Conservation (phyloP, 2,888 invertebrate species). For the Tetragnatha montana region DNA sequence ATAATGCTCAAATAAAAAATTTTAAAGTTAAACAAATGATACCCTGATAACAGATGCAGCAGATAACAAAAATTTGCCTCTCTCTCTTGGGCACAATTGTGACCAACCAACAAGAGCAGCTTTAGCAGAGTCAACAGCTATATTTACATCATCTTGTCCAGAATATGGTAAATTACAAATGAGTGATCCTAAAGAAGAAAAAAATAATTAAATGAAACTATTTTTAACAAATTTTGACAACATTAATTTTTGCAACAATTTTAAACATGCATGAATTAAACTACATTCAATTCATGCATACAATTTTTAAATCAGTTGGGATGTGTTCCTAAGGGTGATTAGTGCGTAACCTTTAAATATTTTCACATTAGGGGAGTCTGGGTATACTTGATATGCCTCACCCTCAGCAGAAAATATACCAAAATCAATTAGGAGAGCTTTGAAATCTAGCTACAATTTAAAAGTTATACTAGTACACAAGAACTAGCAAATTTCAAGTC, state of each 20-base stretch:
- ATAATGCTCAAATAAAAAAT: no score
- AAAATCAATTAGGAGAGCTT: no score
- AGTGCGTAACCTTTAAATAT: not conserved
- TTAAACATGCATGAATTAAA: no score
- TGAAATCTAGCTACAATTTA: no score
- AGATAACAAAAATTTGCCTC: constrained; percentile 77
- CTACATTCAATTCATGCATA: no score
- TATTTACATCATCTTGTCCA: constrained; percentile 76
- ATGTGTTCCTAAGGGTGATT: no score
- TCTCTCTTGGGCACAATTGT: constrained; percentile 76
- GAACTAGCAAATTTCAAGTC: no score
- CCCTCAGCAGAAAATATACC: no score
- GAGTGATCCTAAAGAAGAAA: constrained; percentile 47
- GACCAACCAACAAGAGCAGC: constrained; percentile 77
- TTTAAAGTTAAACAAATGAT: constrained; percentile 16
- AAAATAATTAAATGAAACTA: not conserved
- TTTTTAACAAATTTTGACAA: not conserved
- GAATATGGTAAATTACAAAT: constrained; percentile 69
- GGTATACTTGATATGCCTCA: no score
- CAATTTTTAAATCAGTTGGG: not conserved
- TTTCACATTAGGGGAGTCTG: not conserved
- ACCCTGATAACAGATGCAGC: constrained; percentile 77
- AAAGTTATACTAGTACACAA: no score
- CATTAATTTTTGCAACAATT: not conserved
- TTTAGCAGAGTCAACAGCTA: constrained; percentile 76